Evolutionary conservation across 2,888 invertebrate species (phyloP).

Genomic region (Halictus quadricinctus): DNA sequence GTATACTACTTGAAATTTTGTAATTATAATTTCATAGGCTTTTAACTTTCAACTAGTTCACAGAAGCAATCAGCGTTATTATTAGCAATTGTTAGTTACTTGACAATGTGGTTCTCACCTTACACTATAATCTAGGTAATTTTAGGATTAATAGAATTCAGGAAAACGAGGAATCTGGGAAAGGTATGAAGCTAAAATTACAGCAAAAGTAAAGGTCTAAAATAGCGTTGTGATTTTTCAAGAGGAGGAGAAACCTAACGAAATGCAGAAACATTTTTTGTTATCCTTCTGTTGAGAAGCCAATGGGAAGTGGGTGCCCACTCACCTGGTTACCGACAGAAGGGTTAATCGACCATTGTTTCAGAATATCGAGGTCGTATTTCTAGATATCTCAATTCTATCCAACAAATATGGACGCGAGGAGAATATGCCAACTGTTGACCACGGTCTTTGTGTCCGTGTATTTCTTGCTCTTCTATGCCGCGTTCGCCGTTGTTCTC

Average conservation of each 20-base stretch:
- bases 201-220: background rate
- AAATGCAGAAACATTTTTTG: background rate
- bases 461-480: constrained; percentile 79
- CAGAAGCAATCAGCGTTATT: too few species aligned
- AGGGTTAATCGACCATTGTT: constrained; percentile 7
- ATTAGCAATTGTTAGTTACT: too few species aligned
- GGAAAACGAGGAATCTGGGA: background rate
- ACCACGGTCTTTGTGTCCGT: constrained; percentile 75
- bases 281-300: background rate
- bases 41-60: background rate
- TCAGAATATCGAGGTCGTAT: constrained; percentile 1
- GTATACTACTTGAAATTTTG: background rate
- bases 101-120: too few species aligned
- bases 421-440: constrained; percentile 74
- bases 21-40: background rate
- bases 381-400: constrained; percentile 6
- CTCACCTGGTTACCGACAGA: background rate
- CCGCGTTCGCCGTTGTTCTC: constrained; percentile 70
- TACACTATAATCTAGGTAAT: too few species aligned
- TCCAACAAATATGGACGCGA: constrained; percentile 65
- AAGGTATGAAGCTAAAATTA: background rate
- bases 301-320: background rate
- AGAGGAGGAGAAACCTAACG: background rate
- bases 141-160: too few species aligned
- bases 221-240: background rate